Evolutionary conservation across 2,888 invertebrate species (phyloP).

Genomic region (Xestoiulus laeticollis): DNA sequence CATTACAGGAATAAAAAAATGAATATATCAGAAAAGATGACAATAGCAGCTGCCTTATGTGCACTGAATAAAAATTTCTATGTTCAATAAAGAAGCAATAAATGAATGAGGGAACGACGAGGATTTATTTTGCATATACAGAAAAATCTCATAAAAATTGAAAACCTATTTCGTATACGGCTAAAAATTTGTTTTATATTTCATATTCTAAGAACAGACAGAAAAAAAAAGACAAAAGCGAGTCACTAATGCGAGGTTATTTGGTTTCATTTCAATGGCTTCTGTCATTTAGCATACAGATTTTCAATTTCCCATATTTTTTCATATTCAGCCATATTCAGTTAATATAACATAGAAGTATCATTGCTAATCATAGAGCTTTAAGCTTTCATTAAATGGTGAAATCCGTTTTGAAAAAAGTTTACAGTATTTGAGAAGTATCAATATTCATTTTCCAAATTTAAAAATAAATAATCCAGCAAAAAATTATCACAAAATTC

Average conservation of each 20-base stretch:
- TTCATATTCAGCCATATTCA: no score
- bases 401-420: no score
- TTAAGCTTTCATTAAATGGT: no score
- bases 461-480: no score
- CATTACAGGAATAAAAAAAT: constrained; percentile 42
- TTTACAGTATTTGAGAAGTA: no score
- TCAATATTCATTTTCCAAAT: no score
- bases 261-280: neutral
- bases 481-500: no score
- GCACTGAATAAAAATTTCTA: constrained; percentile 40
- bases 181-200: neutral
- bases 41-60: constrained; percentile 47
- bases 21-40: constrained; percentile 46
- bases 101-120: neutral
- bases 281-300: no score
- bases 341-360: no score
- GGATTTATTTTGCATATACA: neutral
- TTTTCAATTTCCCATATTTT: no score
- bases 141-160: neutral
- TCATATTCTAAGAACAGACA: neutral
- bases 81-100: constrained; percentile 35
- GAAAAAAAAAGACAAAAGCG: neutral
- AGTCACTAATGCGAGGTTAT: neutral
- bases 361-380: no score
- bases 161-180: neutral